phyloP scores from a whole-genome alignment of 2,888 invertebrate species.

The Drosophila rellima region DNA sequence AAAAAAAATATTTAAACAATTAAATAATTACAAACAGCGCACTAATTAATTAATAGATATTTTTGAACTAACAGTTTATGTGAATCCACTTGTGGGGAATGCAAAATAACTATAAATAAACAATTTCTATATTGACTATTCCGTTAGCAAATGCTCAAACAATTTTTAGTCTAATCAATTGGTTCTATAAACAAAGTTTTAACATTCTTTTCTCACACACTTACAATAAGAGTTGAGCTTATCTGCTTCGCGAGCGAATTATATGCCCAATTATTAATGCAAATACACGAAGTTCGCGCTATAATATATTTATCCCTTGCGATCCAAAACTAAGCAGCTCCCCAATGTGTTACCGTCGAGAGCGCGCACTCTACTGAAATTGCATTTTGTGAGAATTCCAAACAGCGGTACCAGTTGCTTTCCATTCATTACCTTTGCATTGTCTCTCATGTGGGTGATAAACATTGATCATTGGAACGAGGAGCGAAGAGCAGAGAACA shows the following conservation, averaged over 20 bases:
- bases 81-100: not conserved
- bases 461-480: not conserved
- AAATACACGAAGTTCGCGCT: not conserved
- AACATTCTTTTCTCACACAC: not conserved
- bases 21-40: not conserved
- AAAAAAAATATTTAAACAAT: not conserved
- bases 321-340: not conserved
- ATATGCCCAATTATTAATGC: constrained; percentile 1
- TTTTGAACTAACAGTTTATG: not conserved
- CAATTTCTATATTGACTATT: not conserved
- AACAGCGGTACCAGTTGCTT: constrained; percentile 3
- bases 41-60: not conserved
- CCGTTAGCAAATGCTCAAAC: not conserved
- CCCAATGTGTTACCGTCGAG: constrained; percentile 1
- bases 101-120: not conserved
- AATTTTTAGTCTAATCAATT: not conserved
- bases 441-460: constrained; percentile 21
- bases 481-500: not conserved
- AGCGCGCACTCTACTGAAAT: constrained; percentile 11
- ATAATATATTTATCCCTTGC: not conserved
- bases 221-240: constrained; percentile 5
- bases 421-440: not conserved
- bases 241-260: constrained; percentile 10
- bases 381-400: not conserved
- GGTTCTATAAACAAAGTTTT: not conserved